These are phyloP conservation scores for Pseudochaenichthys georgianus DNA, from an alignment of 2,797 vertebrate species.

Conservation along the genomic window DNA sequence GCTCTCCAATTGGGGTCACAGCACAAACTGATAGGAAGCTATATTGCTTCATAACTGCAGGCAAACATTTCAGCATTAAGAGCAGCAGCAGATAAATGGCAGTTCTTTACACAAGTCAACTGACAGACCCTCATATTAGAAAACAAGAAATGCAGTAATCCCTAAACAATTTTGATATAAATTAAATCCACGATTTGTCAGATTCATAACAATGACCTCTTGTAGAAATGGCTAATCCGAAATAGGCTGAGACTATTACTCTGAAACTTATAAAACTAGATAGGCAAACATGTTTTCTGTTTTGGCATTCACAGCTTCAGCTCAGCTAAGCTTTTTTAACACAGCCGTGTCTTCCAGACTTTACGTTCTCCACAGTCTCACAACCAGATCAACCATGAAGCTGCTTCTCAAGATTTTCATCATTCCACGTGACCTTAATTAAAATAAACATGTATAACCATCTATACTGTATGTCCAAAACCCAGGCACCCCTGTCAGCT, in stretches of 20 bases:
- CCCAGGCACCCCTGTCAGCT: too few relatives aligned
- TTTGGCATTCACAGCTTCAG: neutral
- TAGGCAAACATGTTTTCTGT: neutral
- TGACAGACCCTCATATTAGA: slow-evolving; percentile 26
- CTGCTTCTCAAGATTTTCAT: neutral
- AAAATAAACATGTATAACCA: neutral
- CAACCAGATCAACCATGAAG: neutral
- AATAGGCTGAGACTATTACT: neutral
- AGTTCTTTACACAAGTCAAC: slow-evolving; percentile 47
- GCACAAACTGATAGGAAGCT: slow-evolving; percentile 74
- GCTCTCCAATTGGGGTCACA: slow-evolving; percentile 82
- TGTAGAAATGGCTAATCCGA: neutral
- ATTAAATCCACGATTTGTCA: neutral
- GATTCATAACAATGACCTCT: neutral
- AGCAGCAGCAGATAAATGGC: slow-evolving; percentile 34
- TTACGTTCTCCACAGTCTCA: neutral
- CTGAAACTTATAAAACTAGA: slow-evolving; percentile 1
- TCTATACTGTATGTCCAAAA: neutral
- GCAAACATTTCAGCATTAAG: slow-evolving; percentile 63
- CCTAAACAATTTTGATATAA: neutral
- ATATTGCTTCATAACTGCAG: slow-evolving; percentile 74
- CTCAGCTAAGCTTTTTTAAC: slow-evolving; percentile 4
- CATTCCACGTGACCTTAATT: neutral
- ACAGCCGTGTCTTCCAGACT: neutral
- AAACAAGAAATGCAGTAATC: slow-evolving; percentile 18